Evolutionary conservation across 2,888 invertebrate species (phyloP), one percentile per base, ranked within the genome.

Genomic region (Drosophila anomalipes): DNA sequence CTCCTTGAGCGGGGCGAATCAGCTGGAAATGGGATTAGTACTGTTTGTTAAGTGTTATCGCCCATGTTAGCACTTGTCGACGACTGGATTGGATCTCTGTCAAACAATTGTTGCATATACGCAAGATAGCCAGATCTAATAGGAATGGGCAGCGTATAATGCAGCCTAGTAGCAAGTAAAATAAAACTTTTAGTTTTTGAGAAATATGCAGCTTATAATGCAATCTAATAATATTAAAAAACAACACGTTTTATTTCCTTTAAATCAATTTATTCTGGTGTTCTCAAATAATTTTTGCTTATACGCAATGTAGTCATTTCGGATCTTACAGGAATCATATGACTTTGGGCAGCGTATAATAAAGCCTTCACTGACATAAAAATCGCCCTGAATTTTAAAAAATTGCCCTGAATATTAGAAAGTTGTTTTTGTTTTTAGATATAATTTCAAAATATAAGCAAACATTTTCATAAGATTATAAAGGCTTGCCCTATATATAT

Each of bases 31-130:
- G 74, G 83, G 90, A 90, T 90, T 90, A 88, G 74, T 75, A 75
- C 72, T 74, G 82, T 83, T 88, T 81, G 83, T 77, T 88, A 86
- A 88, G 77, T 83, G 90, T 82, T 88, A 88, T 90, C 83, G 79
- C 73, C 49, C 78, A 76, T 90, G 90, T 87, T 83, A 87, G 83
- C 86, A 79, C 80, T 81, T 90, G 86, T 90, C 78, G 70, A 63
- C 62, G 74, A 14, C n/a, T n/a, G 28, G 39, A 86, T 74, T 83
- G 74, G 76, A 88, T 82, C 71, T 67, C 44, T 44, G 70, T 62
- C 62, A 62, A 63, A 57, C 76, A 81, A 79, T 75, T 81, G 77
- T 79, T 77, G 73, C 81, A 72, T 74, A 78, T 88, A 75, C 74
- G 70, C 64, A 54, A 26, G 26, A 56, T 69, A 16, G 41, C 47